These are phyloP conservation scores for Zhengitettix transpicula DNA, from an alignment of 2,888 invertebrate species.

Conservation along the genomic window DNA sequence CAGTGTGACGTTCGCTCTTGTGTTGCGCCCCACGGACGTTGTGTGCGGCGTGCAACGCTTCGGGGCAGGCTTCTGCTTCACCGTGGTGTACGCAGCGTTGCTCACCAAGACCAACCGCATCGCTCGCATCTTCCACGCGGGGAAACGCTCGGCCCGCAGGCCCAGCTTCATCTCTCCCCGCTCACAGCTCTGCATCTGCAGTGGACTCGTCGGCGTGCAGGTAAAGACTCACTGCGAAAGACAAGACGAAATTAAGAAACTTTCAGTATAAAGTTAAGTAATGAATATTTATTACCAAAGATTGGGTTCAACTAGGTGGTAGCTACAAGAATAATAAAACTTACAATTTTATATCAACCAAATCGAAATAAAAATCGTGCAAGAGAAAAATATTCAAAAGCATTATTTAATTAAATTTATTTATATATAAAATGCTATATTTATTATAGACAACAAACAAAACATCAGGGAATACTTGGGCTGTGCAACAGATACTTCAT, in stretches of 20 bases:
- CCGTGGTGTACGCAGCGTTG: slow-evolving; percentile 90
- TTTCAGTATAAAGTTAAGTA: no score
- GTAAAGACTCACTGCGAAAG: slow-evolving; percentile 40
- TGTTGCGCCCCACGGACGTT: slow-evolving; percentile 70
- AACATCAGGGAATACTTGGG: no score
- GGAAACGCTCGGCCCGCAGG: slow-evolving; percentile 83
- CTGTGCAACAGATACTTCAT: no score
- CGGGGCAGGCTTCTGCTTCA: slow-evolving; percentile 89
- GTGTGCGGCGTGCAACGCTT: slow-evolving; percentile 82
- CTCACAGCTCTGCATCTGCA: slow-evolving; percentile 80
- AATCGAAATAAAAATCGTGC: no score
- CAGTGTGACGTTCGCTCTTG: slow-evolving; percentile 79
- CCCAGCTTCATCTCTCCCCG: slow-evolving; percentile 86
- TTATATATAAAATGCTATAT: no score
- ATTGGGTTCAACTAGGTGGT: no score
- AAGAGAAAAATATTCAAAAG: no score
- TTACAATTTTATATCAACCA: no score
- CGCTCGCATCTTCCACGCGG: slow-evolving; percentile 91
- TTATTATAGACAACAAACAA: no score
- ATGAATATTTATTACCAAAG: no score
- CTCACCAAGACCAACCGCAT: slow-evolving; percentile 96
- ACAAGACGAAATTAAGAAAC: background rate
- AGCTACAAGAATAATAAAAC: no score
- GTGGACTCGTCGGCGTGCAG: slow-evolving; percentile 74
- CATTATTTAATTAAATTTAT: no score